Base-by-base conservation (phyloP, 2,797 vertebrate genomes). In the Lycodopsis pacificus region DNA sequence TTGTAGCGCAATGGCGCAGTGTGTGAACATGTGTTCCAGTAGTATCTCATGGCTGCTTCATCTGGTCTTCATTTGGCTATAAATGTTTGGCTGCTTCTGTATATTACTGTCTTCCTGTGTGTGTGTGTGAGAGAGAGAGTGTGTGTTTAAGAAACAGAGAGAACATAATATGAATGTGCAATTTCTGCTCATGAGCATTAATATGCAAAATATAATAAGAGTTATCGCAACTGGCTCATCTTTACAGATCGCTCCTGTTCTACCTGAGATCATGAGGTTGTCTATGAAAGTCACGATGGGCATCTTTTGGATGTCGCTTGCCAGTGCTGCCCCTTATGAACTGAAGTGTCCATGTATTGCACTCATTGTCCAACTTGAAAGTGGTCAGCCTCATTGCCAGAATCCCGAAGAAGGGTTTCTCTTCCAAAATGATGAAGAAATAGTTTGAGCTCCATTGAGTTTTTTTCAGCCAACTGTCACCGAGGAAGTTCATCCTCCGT, bases 1-100 rank as follows among this genome's bases (percentile, higher is more conserved):
- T 32, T 32, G 30, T 32, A 32, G 30, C 5, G 30, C 30, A 30
- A 30, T 5, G 30, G 30, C 25, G 30, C 30, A 5, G 30, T 71
- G 74, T 69, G 76, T 76, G 81, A 82, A 88, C 88, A 90, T 88
- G 84, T 91, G 88, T 91, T 90, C 84, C 79, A 77, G 81, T 81
- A 77, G 78, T 83, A 83, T 91, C 86, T 91, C 80, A 86, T 79
- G 57, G 80, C 83, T 70, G 62, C 73, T 87, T 93, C 92, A 93
- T 94, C 92, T 94, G 94, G 82, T 93, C 86, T 84, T 93, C 76
- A 92, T 94, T 94, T 91, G 79, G 66, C 42, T 80, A 85, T 86
- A 92, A 85, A 88, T 90, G 74, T 90, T 92, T 89, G 86, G 83
- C 88, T 86, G 92, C 91, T 92, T 87, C 87, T 88, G 89, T 88